Evolutionary conservation across 2,113 vertebrate species (phyloP).

Genomic region (Seriola rivoliana): DNA sequence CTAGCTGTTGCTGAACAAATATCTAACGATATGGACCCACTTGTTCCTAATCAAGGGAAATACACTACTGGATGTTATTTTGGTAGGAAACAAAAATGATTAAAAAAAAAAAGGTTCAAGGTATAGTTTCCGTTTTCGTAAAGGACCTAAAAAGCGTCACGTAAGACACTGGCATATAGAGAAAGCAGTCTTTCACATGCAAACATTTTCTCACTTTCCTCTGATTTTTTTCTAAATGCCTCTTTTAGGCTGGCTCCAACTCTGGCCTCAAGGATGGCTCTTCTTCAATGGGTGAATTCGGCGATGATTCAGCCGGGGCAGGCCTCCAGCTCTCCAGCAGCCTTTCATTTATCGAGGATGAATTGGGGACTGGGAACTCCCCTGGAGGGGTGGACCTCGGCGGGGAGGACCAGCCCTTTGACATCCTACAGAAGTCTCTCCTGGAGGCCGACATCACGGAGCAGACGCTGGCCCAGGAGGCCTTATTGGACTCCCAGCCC

Average conservation of each 20-base stretch:
- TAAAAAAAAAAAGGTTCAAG: neutral
- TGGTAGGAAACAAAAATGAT: neutral
- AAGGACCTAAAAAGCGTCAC: neutral
- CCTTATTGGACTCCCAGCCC: slow-evolving; percentile 93
- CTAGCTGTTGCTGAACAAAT: too few relatives aligned
- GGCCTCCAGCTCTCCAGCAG: slow-evolving; percentile 94
- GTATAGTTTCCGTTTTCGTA: neutral
- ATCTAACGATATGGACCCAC: neutral
- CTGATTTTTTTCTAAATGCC: slow-evolving; percentile 22
- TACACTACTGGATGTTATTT: neutral
- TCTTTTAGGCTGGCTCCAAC: slow-evolving; percentile 77
- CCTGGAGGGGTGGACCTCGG: slow-evolving; percentile 90
- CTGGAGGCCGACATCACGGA: slow-evolving; percentile 99
- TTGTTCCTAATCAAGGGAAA: neutral
- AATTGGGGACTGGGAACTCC: slow-evolving; percentile 89
- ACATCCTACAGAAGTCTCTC: slow-evolving; percentile 99
- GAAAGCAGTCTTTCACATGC: slow-evolving; percentile 13
- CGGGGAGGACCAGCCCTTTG: slow-evolving; percentile 97
- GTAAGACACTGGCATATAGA: neutral
- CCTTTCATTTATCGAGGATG: slow-evolving; percentile 97
- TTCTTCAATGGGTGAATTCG: slow-evolving; percentile 90
- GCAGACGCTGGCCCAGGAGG: slow-evolving; percentile 97
- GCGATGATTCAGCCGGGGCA: slow-evolving; percentile 88
- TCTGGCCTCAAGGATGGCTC: slow-evolving; percentile 91
- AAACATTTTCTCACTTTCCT: slow-evolving; percentile 3